These are phyloP conservation scores for Steinernema scapterisci DNA, from an alignment of 2,888 invertebrate genomes.

Conservation along the genomic window DNA sequence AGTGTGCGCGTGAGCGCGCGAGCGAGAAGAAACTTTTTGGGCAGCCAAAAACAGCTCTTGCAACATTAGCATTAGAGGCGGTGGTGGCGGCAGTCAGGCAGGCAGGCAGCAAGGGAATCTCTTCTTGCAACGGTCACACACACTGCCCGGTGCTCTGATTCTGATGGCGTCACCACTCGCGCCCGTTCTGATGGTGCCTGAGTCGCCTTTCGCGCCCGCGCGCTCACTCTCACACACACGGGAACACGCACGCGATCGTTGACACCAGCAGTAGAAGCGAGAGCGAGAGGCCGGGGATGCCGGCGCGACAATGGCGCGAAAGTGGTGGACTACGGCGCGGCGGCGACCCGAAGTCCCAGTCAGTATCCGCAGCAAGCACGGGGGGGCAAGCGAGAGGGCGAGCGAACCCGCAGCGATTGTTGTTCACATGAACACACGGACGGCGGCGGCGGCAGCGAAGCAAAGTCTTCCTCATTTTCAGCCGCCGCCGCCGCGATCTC, in stretches of 20 bases:
- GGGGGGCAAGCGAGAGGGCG: too few relatives aligned
- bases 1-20: not conserved
- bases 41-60: constrained; percentile 24
- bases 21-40: not conserved
- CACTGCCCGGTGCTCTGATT: not conserved
- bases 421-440: not conserved
- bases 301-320: constrained; percentile 12
- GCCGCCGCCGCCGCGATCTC: not conserved
- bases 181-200: not conserved
- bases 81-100: too few relatives aligned
- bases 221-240: too few relatives aligned
- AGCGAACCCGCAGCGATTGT: not conserved
- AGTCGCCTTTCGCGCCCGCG: not conserved
- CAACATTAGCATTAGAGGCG: not conserved
- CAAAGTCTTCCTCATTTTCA: not conserved
- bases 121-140: not conserved
- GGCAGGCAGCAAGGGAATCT: not conserved
- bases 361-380: not conserved
- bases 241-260: constrained; percentile 3
- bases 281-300: constrained; percentile 16
- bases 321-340: not conserved
- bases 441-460: not conserved
- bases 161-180: constrained; percentile 25
- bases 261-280: not conserved
- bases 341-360: too few relatives aligned